Evolutionary conservation across 2,113 vertebrate species (phyloP).

Genomic region (Sceloporus tristichus): DNA sequence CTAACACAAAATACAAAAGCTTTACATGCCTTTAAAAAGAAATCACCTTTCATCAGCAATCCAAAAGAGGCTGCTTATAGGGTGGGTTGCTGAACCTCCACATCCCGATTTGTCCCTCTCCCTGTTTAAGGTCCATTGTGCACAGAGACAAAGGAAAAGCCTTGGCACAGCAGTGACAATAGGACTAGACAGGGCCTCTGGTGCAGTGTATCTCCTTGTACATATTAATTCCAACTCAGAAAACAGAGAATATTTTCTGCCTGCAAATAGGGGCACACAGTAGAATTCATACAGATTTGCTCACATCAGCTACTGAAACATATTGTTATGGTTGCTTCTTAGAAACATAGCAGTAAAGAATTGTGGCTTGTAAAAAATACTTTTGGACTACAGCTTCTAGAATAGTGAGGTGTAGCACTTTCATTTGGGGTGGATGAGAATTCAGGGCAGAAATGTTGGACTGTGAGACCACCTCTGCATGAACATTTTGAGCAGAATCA

Average conservation of each 20-base stretch:
- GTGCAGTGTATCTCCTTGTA: background rate
- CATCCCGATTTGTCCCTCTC: background rate
- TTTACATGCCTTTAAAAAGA: background rate
- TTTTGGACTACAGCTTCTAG: no score
- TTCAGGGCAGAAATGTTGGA: no score
- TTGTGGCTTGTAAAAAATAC: no score
- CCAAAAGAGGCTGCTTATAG: background rate
- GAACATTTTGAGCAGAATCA: no score
- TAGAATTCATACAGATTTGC: background rate
- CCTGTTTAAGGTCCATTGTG: background rate
- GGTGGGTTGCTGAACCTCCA: background rate
- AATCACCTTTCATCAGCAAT: background rate
- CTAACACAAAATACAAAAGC: no score
- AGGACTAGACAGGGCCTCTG: background rate
- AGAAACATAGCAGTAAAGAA: background rate
- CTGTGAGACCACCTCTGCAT: no score
- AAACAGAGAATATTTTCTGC: background rate
- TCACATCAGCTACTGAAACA: background rate
- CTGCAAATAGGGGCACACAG: background rate
- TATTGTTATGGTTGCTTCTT: background rate
- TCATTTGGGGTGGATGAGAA: no score
- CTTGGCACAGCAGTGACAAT: background rate
- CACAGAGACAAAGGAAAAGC: background rate
- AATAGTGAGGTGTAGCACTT: no score
- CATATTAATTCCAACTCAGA: background rate